These are phyloP conservation scores for Acrocephalus scirpaceus DNA, from an alignment of 2,797 vertebrate genomes.

Conservation along the genomic window DNA sequence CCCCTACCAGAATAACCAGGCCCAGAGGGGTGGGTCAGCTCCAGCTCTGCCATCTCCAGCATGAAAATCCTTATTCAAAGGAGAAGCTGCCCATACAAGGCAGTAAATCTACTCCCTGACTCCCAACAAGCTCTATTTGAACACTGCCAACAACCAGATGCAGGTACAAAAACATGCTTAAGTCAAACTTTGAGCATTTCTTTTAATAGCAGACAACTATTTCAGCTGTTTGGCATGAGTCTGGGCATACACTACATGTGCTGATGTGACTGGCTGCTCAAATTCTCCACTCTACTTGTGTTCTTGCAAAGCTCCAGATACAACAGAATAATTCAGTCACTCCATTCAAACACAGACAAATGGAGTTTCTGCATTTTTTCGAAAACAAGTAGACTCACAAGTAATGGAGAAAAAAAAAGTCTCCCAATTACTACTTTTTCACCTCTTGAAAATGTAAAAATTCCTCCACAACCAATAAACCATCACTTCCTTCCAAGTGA, in stretches of 20 bases:
- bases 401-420: neutral
- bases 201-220: neutral
- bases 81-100: neutral
- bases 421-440: neutral
- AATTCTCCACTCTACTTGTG: neutral
- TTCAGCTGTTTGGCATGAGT: neutral
- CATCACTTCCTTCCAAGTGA: neutral
- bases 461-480: neutral
- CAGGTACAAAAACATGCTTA: neutral
- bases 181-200: neutral
- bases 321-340: neutral
- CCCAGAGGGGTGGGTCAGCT: neutral
- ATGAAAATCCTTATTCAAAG: neutral
- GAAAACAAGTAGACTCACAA: neutral
- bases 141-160: neutral
- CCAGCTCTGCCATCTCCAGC: neutral
- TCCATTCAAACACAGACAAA: neutral
- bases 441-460: neutral
- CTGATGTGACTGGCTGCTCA: neutral
- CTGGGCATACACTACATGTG: neutral
- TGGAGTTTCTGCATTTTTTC: neutral
- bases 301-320: neutral
- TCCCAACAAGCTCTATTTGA: accelerated
- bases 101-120: neutral
- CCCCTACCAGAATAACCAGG: neutral